Evolutionary conservation across 1,140 invertebrate genomes (phyloP), one percentile per base, ranked within the genome.

Genomic region (Pseudobourletiella spinata): DNA sequence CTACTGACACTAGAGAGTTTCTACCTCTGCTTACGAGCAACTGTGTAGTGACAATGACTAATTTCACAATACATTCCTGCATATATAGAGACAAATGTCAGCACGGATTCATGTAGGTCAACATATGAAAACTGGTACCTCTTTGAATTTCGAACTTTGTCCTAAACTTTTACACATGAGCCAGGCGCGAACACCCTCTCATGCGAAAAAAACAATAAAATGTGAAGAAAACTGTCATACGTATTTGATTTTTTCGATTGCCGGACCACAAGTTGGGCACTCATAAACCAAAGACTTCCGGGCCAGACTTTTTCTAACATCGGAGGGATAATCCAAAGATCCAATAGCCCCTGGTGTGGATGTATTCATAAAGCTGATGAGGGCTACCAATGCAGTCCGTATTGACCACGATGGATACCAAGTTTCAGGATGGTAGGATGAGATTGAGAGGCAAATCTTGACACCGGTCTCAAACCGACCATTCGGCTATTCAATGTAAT

Each of bases 321-420:
- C 86, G 39, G 83, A 75, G 11, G 86, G 83, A 71, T 93, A 95
- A 73, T 64, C 62, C 16, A 67, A 25, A 6, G 61, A 64, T 18
- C 65, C 61, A 24, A 67, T 67, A 14, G 62, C 62, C 22, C 66
- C 66, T 1, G 66, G 62, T 11, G 63, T 57, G 57, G 84, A 82
- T 26, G 89, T 91, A 6, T 91, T 91, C 90, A 98, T 94, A 74
- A 97, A 97, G 11, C 88, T 88, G 68, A 96, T 95, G 22, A 98
- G 79, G 22, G 93, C 94, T 50, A 96, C 76, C 30, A 97, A 75
- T 30, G 93, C 93, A 50, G 94, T 98, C 60, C 94, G 80, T 64
- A 97, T 94, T 46, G 91, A 95, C 94, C 93, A 97, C 16, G 89
- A 93, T 46, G 93, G 93, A 71, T 93, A 89, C 94, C 94, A 98